Conservation (phyloP, 2,113 vertebrate species). For the Probosciger aterrimus region DNA sequence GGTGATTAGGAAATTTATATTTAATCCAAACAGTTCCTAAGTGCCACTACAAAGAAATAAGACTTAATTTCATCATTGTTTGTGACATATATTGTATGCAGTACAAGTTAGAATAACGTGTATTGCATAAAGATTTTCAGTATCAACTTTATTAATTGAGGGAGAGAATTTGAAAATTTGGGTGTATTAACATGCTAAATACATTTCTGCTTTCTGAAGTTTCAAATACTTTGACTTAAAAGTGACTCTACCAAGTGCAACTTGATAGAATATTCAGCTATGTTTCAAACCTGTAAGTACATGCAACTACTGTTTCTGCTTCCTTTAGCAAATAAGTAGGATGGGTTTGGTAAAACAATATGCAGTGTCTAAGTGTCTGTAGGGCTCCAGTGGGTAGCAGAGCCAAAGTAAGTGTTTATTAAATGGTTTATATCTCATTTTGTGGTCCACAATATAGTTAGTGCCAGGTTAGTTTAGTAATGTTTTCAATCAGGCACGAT, state of each 20-base stretch:
- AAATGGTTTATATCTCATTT: background rate
- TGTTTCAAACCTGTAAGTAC: background rate
- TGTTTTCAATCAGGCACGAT: background rate
- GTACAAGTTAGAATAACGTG: background rate
- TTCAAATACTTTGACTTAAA: background rate
- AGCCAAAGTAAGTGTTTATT: background rate
- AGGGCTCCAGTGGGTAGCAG: background rate
- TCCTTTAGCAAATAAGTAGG: background rate
- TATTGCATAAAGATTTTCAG: background rate
- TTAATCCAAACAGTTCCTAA: constrained; percentile 30
- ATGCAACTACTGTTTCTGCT: background rate
- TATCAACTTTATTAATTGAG: background rate
- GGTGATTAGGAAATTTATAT: constrained; percentile 50
- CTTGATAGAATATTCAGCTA: background rate
- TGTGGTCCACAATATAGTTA: background rate
- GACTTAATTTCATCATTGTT: constrained; percentile 25
- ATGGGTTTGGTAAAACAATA: background rate
- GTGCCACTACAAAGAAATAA: constrained; percentile 16
- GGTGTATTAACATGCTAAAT: background rate
- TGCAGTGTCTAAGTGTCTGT: background rate
- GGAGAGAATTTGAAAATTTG: background rate
- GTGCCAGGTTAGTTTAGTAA: background rate
- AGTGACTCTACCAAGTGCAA: background rate
- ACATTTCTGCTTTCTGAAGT: background rate
- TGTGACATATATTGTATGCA: background rate